Percentiles rank a stretch among this genome's conserved stretches.
phyloP scores from a whole-genome alignment of 2,888 invertebrate genomes.

The Drosophila greeni region DNA sequence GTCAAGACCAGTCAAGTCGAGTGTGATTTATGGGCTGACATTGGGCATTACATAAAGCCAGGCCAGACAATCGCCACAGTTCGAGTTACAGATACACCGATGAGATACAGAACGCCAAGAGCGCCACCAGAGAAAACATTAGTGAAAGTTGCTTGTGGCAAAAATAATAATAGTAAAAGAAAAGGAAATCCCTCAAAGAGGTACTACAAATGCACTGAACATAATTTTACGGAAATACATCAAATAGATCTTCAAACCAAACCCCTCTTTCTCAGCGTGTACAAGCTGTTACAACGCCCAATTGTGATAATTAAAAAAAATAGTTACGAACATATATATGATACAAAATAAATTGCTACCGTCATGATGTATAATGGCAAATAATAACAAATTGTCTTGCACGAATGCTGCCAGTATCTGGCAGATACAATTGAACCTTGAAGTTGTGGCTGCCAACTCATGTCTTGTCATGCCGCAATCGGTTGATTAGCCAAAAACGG shows the following conservation, averaged over 20 bases:
- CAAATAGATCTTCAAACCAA: background rate
- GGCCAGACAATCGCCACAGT: slow-evolving; percentile 8
- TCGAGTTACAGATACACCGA: slow-evolving; percentile 4
- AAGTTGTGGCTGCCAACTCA: slow-evolving; percentile 50
- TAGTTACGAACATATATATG: slow-evolving; percentile 17
- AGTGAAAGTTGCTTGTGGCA: slow-evolving; percentile 29
- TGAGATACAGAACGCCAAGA: slow-evolving; percentile 11
- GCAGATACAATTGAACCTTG: slow-evolving; percentile 67
- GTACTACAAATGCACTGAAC: slow-evolving; percentile 26
- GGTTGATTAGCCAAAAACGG: slow-evolving; percentile 51
- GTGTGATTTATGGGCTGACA: slow-evolving; percentile 45
- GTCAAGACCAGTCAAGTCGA: slow-evolving; percentile 9
- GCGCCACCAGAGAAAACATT: slow-evolving; percentile 21
- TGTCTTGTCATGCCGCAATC: slow-evolving; percentile 43
- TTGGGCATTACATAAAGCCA: slow-evolving; percentile 39
- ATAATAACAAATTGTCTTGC: slow-evolving; percentile 71
- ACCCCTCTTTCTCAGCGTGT: background rate
- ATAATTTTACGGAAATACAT: background rate
- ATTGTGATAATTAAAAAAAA: slow-evolving; percentile 63
- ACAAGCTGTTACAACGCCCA: slow-evolving; percentile 40
- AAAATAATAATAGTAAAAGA: slow-evolving; percentile 11
- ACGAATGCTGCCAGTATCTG: slow-evolving; percentile 43
- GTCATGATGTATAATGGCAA: slow-evolving; percentile 69
- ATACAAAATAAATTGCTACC: slow-evolving; percentile 49
- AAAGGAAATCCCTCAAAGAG: slow-evolving; percentile 24